Evolutionary conservation across 2,888 invertebrate genomes (phyloP).

Genomic region (Drosophila pseudotakahashii): DNA sequence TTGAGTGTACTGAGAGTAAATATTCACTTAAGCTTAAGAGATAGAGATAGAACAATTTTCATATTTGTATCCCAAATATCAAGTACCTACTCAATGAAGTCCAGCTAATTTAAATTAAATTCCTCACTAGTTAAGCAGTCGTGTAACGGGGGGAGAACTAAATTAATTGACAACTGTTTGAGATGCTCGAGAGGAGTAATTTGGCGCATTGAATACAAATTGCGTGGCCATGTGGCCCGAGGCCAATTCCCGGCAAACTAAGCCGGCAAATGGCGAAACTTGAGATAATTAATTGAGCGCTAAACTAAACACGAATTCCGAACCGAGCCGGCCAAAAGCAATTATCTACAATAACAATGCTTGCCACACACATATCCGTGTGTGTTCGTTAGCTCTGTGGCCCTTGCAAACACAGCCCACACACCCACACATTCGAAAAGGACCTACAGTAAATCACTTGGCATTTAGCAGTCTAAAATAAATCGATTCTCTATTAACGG

Average conservation of each 20-base stretch:
- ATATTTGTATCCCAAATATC: not conserved
- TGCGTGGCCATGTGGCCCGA: slow-evolving; percentile 54
- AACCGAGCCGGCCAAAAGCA: slow-evolving; percentile 60
- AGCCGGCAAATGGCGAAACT: slow-evolving; percentile 72
- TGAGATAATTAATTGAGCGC: slow-evolving; percentile 79
- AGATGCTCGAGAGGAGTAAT: slow-evolving; percentile 39
- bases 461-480: slow-evolving; percentile 72
- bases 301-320: slow-evolving; percentile 70
- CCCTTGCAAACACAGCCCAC: slow-evolving; percentile 9
- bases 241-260: slow-evolving; percentile 55
- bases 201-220: slow-evolving; percentile 65
- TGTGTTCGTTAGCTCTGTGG: slow-evolving; percentile 2
- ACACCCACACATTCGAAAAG: slow-evolving; percentile 14
- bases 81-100: too few relatives aligned
- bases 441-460: slow-evolving; percentile 64
- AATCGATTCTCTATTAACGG: slow-evolving; percentile 78
- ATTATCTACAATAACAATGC: slow-evolving; percentile 72
- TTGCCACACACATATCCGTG: slow-evolving; percentile 14
- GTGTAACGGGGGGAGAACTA: slow-evolving; percentile 31
- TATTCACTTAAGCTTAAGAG: not conserved
- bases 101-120: slow-evolving; percentile 15
- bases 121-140: not conserved
- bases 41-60: not conserved
- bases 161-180: slow-evolving; percentile 45
- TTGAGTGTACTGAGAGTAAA: not conserved